Evolutionary conservation across 1,140 invertebrate species (phyloP).

Genomic region (Hylaeus anthracinus): DNA sequence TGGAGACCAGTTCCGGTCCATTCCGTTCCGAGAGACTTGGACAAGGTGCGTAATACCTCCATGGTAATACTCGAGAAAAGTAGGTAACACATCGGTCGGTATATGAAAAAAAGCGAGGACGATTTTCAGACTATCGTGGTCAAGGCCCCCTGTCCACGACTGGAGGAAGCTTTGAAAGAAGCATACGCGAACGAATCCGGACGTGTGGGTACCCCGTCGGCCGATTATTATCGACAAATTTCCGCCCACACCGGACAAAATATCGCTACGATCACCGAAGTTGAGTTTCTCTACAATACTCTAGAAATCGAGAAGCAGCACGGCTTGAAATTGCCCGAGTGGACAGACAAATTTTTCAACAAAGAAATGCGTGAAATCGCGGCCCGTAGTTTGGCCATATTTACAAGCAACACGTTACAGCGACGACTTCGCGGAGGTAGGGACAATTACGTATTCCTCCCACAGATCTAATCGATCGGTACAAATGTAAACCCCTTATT

Average conservation of each 20-base stretch:
- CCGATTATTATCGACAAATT: constrained; percentile 83
- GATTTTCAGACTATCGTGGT: constrained; percentile 82
- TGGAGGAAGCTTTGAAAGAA: constrained; percentile 82
- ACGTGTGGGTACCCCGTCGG: constrained; percentile 43
- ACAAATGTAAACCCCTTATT: too few species aligned
- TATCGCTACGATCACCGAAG: constrained; percentile 84
- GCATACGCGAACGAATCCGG: constrained; percentile 77
- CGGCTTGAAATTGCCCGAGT: constrained; percentile 85
- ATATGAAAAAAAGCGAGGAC: background rate
- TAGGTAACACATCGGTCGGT: background rate
- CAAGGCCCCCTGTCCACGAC: constrained; percentile 84
- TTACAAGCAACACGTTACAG: constrained; percentile 86
- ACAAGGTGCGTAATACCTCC: constrained; percentile 83
- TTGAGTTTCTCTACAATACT: constrained; percentile 89
- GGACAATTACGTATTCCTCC: background rate
- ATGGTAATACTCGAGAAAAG: background rate
- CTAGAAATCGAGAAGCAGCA: constrained; percentile 85
- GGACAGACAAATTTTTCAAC: constrained; percentile 87
- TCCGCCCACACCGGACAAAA: constrained; percentile 85
- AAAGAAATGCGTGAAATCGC: constrained; percentile 85
- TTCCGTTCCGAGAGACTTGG: constrained; percentile 84
- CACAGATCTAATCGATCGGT: background rate
- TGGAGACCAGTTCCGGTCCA: constrained; percentile 96
- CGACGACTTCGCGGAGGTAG: constrained; percentile 87
- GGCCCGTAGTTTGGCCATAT: constrained; percentile 85